Evolutionary conservation across 2,113 vertebrate species (phyloP).

Genomic region (Calidris pugnax): DNA sequence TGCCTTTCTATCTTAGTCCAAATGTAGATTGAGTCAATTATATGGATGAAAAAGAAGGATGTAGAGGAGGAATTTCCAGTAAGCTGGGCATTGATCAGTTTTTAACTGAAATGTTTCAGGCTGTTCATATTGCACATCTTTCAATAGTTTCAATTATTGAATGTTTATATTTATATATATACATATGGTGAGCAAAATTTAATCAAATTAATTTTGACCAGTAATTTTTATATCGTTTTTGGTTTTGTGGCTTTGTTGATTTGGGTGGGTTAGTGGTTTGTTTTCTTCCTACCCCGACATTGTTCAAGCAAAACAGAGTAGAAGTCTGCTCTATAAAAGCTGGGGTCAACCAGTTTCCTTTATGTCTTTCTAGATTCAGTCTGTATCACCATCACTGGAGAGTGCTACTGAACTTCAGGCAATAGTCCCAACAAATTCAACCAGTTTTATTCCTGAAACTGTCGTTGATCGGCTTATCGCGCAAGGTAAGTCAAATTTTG

Average conservation of each 20-base stretch:
- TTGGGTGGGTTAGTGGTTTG: background rate
- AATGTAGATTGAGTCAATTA: background rate
- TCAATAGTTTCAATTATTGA: background rate
- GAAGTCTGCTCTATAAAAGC: background rate
- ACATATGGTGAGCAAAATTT: background rate
- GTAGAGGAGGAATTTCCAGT: background rate
- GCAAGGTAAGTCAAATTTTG: slow-evolving; percentile 79
- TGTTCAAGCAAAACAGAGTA: background rate
- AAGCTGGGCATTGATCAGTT: background rate
- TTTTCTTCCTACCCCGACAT: background rate
- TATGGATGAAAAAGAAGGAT: background rate
- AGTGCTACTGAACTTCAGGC: slow-evolving; percentile 66
- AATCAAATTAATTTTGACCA: background rate
- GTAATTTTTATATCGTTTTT: background rate
- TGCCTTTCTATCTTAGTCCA: slow-evolving; percentile 16
- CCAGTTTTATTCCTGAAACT: slow-evolving; percentile 65
- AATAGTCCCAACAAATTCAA: slow-evolving; percentile 2
- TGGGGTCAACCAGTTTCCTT: background rate
- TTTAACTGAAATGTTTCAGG: background rate
- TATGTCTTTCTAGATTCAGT: slow-evolving; percentile 71
- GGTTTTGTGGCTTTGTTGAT: background rate
- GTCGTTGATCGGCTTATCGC: slow-evolving; percentile 76
- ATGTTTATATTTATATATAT: background rate
- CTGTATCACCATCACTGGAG: slow-evolving; percentile 40
- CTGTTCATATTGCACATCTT: background rate